Percentiles rank a stretch among this genome's conserved stretches.
Evolutionary conservation across 2,888 invertebrate species (phyloP).

Genomic region (Chorisops tibialis): DNA sequence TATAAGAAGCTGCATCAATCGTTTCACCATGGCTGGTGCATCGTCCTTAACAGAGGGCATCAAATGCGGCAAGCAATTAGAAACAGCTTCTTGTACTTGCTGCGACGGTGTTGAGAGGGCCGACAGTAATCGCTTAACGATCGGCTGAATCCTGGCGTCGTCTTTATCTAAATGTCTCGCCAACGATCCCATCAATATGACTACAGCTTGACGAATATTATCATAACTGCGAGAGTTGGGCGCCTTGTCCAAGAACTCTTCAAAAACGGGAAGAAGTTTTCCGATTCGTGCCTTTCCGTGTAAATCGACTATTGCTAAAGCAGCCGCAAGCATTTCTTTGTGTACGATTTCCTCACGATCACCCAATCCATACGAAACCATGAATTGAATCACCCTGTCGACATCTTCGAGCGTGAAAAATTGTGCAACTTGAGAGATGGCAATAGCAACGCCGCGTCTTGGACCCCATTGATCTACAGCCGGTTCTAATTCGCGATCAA

Average conservation of each 20-base stretch:
- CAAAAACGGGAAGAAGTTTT: slow-evolving; percentile 84
- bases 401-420: slow-evolving; percentile 59
- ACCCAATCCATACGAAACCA: slow-evolving; percentile 80
- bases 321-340: slow-evolving; percentile 88
- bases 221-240: slow-evolving; percentile 88
- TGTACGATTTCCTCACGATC: slow-evolving; percentile 81
- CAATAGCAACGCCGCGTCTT: slow-evolving; percentile 82
- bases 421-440: slow-evolving; percentile 75
- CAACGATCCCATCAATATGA: slow-evolving; percentile 94
- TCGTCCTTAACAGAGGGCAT: slow-evolving; percentile 91
- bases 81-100: slow-evolving; percentile 96
- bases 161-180: slow-evolving; percentile 93
- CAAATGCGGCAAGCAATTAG: slow-evolving; percentile 90
- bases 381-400: slow-evolving; percentile 73
- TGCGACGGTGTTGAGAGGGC: slow-evolving; percentile 96
- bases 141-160: slow-evolving; percentile 89
- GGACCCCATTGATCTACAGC: slow-evolving; percentile 89
- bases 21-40: slow-evolving; percentile 82
- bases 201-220: slow-evolving; percentile 91
- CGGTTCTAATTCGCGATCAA: slow-evolving; percentile 82
- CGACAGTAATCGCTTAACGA: slow-evolving; percentile 83
- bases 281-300: slow-evolving; percentile 83
- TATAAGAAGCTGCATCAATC: slow-evolving; percentile 79
- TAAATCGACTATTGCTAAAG: slow-evolving; percentile 84
- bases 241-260: slow-evolving; percentile 88